Evolutionary conservation across 2,113 vertebrate genomes (phyloP).

Genomic region (Nibea coibor): DNA sequence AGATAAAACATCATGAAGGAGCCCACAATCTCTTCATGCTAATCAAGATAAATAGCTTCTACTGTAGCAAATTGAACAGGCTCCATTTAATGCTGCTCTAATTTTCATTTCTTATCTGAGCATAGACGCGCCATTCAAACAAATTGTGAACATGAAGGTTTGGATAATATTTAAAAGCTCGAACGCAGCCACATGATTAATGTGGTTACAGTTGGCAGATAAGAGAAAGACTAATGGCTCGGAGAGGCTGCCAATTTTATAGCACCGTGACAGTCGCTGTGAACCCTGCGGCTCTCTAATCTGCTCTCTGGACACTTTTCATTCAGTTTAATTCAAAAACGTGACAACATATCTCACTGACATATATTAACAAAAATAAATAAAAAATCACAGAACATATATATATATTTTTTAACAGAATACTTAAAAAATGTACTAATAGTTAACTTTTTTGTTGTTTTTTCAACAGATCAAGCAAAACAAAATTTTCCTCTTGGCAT

Average conservation of each 20-base stretch:
- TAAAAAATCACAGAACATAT: neutral
- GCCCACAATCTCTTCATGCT: slow-evolving; percentile 35
- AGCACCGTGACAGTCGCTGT: neutral
- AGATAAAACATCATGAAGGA: slow-evolving; percentile 47
- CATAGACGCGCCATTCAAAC: slow-evolving; percentile 39
- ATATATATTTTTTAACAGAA: too few species aligned
- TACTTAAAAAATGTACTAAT: neutral
- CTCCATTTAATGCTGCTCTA: slow-evolving; percentile 57
- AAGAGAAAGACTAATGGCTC: slow-evolving; percentile 51
- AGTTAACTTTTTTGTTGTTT: neutral
- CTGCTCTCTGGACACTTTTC: neutral
- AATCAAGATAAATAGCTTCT: slow-evolving; percentile 64
- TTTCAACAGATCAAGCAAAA: neutral
- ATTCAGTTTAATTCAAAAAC: neutral
- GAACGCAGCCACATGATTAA: slow-evolving; percentile 56
- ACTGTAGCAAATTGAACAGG: slow-evolving; percentile 56
- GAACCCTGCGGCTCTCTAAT: slow-evolving; percentile 1
- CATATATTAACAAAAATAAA: too few species aligned
- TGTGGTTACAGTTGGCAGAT: slow-evolving; percentile 53
- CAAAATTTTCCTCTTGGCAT: neutral
- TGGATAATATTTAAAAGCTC: slow-evolving; percentile 66
- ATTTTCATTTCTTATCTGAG: slow-evolving; percentile 64
- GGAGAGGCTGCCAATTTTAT: slow-evolving; percentile 10
- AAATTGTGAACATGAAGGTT: slow-evolving; percentile 58
- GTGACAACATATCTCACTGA: neutral